Evolutionary conservation across 2,113 vertebrate genomes (phyloP).

Genomic region (Propithecus coquereli): DNA sequence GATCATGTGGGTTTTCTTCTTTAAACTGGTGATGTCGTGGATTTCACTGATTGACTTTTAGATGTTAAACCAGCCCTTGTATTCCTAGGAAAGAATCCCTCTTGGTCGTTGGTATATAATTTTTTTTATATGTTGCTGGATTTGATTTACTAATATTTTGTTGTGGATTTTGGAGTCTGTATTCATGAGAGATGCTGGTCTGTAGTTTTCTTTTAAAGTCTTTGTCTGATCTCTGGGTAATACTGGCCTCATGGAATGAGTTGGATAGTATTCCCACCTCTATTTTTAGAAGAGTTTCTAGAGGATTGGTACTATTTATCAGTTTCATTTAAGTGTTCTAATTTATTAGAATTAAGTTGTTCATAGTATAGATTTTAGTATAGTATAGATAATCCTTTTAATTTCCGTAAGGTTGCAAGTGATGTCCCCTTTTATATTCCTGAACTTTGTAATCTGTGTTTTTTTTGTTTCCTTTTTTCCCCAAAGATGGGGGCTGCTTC

Average conservation of each 20-base stretch:
- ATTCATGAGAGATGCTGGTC: not conserved
- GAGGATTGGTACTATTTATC: not conserved
- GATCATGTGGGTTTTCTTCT: not conserved
- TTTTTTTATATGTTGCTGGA: not conserved
- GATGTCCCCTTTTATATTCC: not conserved
- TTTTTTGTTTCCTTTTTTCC: not conserved
- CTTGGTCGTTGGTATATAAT: not conserved
- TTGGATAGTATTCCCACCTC: not conserved
- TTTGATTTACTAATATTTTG: not conserved
- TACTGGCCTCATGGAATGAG: not conserved
- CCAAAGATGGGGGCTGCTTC: not conserved
- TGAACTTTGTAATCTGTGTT: not conserved
- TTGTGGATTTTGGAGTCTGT: not conserved
- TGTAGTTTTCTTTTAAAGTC: not conserved
- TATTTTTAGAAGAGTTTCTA: not conserved
- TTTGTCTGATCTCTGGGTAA: not conserved
- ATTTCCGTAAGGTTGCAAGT: not conserved
- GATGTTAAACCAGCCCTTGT: not conserved
- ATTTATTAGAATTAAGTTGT: not conserved
- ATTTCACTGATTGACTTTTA: constrained; percentile 10
- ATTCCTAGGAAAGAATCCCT: not conserved
- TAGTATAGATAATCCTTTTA: not conserved
- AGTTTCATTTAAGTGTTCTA: not conserved
- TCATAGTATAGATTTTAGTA: not conserved
- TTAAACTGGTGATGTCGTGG: not conserved